Conservation (phyloP, 1,140 invertebrate genomes). For the Physella acuta region DNA sequence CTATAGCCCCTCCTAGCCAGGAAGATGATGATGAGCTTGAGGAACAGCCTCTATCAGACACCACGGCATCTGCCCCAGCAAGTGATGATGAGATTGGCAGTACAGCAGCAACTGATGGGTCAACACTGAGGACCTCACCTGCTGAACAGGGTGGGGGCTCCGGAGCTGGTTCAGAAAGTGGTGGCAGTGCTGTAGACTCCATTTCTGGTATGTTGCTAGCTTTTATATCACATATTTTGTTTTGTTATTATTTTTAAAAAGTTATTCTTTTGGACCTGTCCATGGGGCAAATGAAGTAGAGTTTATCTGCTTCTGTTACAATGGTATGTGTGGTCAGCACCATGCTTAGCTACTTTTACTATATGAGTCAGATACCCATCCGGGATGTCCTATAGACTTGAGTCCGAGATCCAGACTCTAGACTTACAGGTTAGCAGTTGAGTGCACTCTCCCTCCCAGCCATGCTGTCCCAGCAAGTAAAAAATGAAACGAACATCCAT, state of each 20-base stretch:
- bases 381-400: no score
- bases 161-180: constrained; percentile 72
- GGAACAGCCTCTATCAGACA: constrained; percentile 66
- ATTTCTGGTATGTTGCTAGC: constrained; percentile 76
- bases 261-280: no score
- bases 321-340: no score
- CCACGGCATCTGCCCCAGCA: constrained; percentile 78
- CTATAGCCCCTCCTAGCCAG: not conserved
- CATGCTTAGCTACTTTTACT: no score
- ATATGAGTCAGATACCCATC: no score
- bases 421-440: no score
- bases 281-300: no score
- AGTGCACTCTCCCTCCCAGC: no score
- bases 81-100: constrained; percentile 90
- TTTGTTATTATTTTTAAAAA: not conserved
- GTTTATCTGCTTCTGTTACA: no score
- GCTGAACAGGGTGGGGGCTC: constrained; percentile 70
- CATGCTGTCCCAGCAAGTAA: no score
- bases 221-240: constrained; percentile 1
- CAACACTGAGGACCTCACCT: constrained; percentile 84
- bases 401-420: no score
- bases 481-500: no score
- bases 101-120: constrained; percentile 88
- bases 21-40: constrained; percentile 36
- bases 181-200: constrained; percentile 83